These are phyloP conservation scores for Chloropsis hardwickii DNA, from an alignment of 2,113 vertebrate species.

Conservation along the genomic window DNA sequence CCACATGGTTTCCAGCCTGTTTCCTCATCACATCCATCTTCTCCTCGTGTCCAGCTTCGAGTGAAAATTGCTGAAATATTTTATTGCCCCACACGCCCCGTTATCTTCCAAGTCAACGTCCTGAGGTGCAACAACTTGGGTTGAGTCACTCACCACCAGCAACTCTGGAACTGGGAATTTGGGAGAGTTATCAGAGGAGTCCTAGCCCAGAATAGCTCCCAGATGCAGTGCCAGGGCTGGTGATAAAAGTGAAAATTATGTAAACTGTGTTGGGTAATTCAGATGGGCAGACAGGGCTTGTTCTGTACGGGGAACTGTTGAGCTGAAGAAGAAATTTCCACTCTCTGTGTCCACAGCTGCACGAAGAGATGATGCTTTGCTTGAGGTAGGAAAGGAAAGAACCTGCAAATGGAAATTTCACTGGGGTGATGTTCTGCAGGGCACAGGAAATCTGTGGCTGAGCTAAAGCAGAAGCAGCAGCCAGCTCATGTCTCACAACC, in stretches of 20 bases:
- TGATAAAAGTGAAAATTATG: not conserved
- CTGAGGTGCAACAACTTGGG: not conserved
- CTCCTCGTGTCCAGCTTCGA: not conserved
- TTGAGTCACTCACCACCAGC: not conserved
- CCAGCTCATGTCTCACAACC: not conserved
- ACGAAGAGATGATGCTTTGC: not conserved
- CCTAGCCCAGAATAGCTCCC: not conserved
- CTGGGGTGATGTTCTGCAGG: not conserved
- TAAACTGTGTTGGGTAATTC: not conserved
- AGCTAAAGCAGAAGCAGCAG: not conserved
- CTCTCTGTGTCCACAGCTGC: not conserved
- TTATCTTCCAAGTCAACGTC: not conserved
- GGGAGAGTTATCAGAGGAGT: not conserved
- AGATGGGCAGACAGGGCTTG: not conserved
- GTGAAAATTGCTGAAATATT: not conserved
- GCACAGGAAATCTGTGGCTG: not conserved
- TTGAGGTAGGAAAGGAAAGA: not conserved
- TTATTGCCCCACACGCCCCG: fast-evolving
- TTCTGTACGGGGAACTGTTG: not conserved
- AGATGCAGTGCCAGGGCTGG: not conserved
- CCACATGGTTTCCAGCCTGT: not conserved
- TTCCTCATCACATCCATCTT: not conserved
- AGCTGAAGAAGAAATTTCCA: not conserved
- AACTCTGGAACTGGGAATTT: not conserved
- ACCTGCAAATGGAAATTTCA: not conserved